Conservation (phyloP, 2,888 invertebrate species). For the Teleiodes luculella region DNA sequence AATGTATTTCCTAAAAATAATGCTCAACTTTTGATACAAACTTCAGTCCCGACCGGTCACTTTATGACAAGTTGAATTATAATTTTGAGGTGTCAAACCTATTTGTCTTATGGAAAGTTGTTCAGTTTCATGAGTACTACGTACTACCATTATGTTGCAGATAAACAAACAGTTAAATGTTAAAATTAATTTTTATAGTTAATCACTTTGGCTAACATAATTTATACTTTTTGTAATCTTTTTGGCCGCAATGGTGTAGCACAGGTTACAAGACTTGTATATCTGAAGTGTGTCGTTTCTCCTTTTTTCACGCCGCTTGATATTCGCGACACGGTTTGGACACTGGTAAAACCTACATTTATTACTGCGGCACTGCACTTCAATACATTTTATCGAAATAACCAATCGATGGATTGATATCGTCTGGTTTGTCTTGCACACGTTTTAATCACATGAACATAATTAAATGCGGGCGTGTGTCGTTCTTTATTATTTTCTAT, state of each 20-base stretch:
- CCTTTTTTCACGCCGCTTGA: constrained; percentile 79
- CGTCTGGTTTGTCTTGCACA: constrained; percentile 7
- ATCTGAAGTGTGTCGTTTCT: constrained; percentile 75
- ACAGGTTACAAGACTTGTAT: constrained; percentile 50
- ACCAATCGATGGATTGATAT: constrained; percentile 24
- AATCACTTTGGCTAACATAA: too few species aligned
- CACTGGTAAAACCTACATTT: constrained; percentile 73
- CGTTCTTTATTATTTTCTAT: background rate
- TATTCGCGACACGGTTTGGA: constrained; percentile 72
- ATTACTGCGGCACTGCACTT: constrained; percentile 54
- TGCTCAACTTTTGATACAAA: too few species aligned
- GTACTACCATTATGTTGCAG: too few species aligned
- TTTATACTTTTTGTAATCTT: constrained; percentile 7
- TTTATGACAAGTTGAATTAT: too few species aligned
- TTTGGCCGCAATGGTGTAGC: constrained; percentile 43
- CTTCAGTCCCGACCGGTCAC: too few species aligned
- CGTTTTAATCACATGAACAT: background rate
- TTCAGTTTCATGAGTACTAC: too few species aligned
- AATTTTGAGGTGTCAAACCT: too few species aligned
- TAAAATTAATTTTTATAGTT: too few species aligned
- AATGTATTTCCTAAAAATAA: too few species aligned
- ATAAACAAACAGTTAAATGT: too few species aligned
- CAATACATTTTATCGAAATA: constrained; percentile 21
- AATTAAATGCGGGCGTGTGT: constrained; percentile 21
- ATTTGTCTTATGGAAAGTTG: too few species aligned